Conservation (phyloP, 1,140 invertebrate genomes). For the Camponotus floridanus region DNA sequence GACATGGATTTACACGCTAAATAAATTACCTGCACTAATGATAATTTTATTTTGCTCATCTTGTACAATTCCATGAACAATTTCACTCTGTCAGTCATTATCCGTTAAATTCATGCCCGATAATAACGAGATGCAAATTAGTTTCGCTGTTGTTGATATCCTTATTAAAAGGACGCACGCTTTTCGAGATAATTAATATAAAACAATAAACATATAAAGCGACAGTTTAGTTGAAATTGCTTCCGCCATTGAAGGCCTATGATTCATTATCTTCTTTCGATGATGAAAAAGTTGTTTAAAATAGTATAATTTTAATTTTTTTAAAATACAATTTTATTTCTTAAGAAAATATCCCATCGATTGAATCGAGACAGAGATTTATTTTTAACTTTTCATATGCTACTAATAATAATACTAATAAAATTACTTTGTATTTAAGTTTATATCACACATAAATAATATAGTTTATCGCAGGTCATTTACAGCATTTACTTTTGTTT, state of each 20-base stretch:
- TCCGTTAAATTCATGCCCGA: neutral
- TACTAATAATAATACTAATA: neutral
- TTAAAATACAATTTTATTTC: neutral
- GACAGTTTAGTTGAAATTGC: neutral
- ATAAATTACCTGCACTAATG: slow-evolving; percentile 32
- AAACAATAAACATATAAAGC: neutral
- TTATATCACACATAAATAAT: neutral
- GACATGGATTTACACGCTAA: slow-evolving; percentile 34
- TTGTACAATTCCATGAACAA: slow-evolving; percentile 27
- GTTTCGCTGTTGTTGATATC: neutral
- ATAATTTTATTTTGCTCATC: slow-evolving; percentile 24
- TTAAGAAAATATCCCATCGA: too few species aligned
- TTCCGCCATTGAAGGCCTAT: too few species aligned
- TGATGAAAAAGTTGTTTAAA: too few species aligned
- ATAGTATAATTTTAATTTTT: neutral
- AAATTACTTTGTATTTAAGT: slow-evolving; percentile 8
- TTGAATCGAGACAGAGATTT: too few species aligned
- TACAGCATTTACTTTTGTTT: neutral
- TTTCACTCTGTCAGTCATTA: neutral
- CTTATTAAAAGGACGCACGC: neutral
- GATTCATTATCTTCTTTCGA: too few species aligned
- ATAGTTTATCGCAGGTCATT: neutral
- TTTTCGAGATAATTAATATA: neutral
- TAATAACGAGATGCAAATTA: slow-evolving; percentile 29
- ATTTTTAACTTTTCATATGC: too few species aligned